phyloP scores from a whole-genome alignment of 2,113 vertebrate genomes.

The Poeciliopsis retropinna region DNA sequence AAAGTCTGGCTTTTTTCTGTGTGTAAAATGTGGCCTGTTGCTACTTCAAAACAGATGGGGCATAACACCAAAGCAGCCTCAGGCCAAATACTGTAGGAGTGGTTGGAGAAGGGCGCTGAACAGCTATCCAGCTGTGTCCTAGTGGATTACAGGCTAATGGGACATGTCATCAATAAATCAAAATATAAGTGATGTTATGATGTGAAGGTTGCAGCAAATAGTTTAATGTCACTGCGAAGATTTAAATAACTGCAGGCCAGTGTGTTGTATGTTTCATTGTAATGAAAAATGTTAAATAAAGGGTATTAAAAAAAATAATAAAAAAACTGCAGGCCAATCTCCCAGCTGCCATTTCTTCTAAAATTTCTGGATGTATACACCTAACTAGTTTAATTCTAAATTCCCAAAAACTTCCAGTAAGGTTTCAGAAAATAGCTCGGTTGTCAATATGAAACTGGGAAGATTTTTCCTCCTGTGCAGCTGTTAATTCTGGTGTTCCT shows the following conservation, averaged over 20 bases:
- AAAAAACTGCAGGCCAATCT: neutral
- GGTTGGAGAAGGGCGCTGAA: conserved; percentile 39
- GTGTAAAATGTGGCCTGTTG: conserved; percentile 66
- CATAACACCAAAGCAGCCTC: conserved; percentile 55
- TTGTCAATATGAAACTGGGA: neutral
- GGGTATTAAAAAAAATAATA: too few species aligned
- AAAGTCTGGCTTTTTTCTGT: conserved; percentile 43
- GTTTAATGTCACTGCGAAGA: conserved; percentile 30
- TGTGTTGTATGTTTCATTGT: too few species aligned
- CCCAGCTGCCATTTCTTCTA: neutral
- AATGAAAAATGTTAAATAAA: too few species aligned
- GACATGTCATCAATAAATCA: conserved; percentile 63
- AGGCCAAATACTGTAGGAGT: conserved; percentile 55
- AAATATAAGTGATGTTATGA: conserved; percentile 55
- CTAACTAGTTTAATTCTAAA: neutral
- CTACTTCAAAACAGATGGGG: conserved; percentile 71
- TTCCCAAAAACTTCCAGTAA: neutral
- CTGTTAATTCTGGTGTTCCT: neutral
- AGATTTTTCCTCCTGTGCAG: too few species aligned
- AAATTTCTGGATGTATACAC: neutral
- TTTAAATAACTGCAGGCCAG: neutral
- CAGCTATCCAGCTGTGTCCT: conserved; percentile 56
- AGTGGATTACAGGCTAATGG: conserved; percentile 64
- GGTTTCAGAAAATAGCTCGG: neutral
- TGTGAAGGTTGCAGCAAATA: conserved; percentile 37